A percentile compares a stretch with the other conserved stretches of the same genome.
These are phyloP conservation scores for Zaprionus tsacasi DNA, from an alignment of 1,140 invertebrate genomes.

Conservation along the genomic window DNA sequence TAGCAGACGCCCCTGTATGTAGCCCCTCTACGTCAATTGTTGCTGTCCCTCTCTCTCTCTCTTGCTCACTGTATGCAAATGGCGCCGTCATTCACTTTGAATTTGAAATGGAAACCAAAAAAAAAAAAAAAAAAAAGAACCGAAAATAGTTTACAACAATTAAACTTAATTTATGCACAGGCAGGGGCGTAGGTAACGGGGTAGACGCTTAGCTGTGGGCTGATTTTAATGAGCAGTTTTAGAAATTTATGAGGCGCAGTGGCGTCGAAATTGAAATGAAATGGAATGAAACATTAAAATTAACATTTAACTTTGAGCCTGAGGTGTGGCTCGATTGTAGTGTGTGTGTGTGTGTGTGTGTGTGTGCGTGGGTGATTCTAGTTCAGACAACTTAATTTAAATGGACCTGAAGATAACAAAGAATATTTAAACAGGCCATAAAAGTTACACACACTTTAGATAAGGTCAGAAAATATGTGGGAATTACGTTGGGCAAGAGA, in stretches of 20 bases:
- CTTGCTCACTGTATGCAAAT: conserved; percentile 41
- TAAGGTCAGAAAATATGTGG: background rate
- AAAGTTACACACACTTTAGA: conserved; percentile 3
- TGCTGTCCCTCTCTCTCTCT: conserved; percentile 38
- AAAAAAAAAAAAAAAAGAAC: conserved; percentile 8
- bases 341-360: conserved; percentile 12
- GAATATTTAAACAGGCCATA: conserved; percentile 2
- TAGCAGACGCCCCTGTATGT: background rate
- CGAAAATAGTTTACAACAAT: conserved; percentile 45
- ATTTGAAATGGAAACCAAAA: conserved; percentile 50
- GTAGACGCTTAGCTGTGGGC: conserved; percentile 54
- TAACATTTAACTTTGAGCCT: conserved; percentile 42
- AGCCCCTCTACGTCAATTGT: conserved; percentile 8
- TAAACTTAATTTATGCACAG: conserved; percentile 77
- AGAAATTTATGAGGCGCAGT: conserved; percentile 71
- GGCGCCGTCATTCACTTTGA: conserved; percentile 40
- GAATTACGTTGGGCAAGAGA: background rate
- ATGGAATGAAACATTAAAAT: conserved; percentile 61
- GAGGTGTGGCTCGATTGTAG: conserved; percentile 45
- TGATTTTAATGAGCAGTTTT: conserved; percentile 71
- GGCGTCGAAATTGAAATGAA: conserved; percentile 74
- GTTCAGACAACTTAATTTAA: conserved; percentile 13
- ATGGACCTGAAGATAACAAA: conserved; percentile 19
- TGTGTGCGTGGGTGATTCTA: background rate
- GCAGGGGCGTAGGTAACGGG: conserved; percentile 19